A percentile compares a stretch with the other conserved stretches of the same genome.
phyloP scores from a whole-genome alignment of 2,797 vertebrate genomes.

The Notamacropus eugenii region DNA sequence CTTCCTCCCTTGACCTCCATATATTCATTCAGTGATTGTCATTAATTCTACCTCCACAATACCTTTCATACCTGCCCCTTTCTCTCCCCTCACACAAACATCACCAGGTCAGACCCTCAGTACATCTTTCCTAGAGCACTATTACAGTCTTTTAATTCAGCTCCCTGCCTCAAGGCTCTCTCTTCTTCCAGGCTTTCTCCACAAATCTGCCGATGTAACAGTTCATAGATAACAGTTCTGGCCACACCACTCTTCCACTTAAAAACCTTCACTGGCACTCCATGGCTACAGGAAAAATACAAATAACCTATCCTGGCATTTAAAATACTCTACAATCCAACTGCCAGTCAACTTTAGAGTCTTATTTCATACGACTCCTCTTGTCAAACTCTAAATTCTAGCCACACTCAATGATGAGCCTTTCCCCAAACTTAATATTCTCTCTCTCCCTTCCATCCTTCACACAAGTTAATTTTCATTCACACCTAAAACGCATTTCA shows the following conservation, averaged over 20 bases:
- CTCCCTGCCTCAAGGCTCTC: not conserved
- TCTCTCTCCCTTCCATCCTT: not conserved
- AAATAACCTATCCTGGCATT: not conserved
- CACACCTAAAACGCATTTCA: not conserved
- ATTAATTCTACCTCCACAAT: not conserved
- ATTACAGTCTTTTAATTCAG: not conserved
- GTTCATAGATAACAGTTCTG: not conserved
- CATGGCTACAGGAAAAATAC: not conserved
- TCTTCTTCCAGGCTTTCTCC: not conserved
- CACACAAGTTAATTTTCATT: not conserved
- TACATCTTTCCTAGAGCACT: not conserved
- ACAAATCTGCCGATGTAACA: not conserved
- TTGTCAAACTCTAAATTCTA: not conserved
- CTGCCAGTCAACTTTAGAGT: not conserved
- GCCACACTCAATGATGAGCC: not conserved
- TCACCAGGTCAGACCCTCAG: not conserved
- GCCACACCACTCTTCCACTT: not conserved
- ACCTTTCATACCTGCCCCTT: not conserved
- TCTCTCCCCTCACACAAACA: not conserved
- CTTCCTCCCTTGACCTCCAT: not conserved
- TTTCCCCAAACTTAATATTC: not conserved
- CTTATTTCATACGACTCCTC: not conserved
- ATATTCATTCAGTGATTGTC: not conserved
- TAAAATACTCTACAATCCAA: not conserved
- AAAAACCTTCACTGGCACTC: not conserved